Evolutionary conservation across 2,888 invertebrate genomes (phyloP).

Genomic region (Calephelis perditalis): DNA sequence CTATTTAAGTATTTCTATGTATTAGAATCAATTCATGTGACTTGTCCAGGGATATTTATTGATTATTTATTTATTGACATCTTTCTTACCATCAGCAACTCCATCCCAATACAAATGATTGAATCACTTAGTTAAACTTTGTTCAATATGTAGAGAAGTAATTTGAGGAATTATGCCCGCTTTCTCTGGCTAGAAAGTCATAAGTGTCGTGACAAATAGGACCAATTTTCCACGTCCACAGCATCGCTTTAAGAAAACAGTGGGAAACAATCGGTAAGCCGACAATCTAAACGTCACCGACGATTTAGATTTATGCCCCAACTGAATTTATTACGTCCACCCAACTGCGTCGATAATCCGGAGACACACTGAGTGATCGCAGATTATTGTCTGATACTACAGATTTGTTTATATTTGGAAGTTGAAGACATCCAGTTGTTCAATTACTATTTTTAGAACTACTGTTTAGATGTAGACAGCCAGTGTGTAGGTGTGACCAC

Average conservation of each 20-base stretch:
- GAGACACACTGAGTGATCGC: conserved; percentile 23
- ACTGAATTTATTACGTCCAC: conserved; percentile 47
- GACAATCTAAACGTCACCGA: conserved; percentile 51
- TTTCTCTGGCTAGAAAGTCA: conserved; percentile 9
- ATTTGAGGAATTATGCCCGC: conserved; percentile 3
- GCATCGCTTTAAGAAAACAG: conserved; percentile 38
- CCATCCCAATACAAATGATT: too few species aligned
- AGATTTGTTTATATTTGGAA: too few species aligned
- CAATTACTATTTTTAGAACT: too few species aligned
- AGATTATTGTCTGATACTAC: conserved; percentile 25
- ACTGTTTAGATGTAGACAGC: too few species aligned
- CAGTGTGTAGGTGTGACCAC: too few species aligned
- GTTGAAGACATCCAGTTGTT: too few species aligned
- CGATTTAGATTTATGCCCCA: conserved; percentile 65
- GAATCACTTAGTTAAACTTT: too few species aligned
- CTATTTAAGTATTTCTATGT: too few species aligned
- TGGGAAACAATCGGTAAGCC: conserved; percentile 40
- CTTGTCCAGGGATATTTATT: too few species aligned
- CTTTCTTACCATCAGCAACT: too few species aligned
- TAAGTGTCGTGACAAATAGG: conserved; percentile 25
- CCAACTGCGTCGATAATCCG: conserved; percentile 26
- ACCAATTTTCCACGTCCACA: conserved; percentile 30
- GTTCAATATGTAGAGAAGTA: not conserved
- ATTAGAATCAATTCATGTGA: too few species aligned
- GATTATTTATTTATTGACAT: too few species aligned